Base-by-base conservation (phyloP, 2,797 vertebrate genomes). In the Limosa lapponica region DNA sequence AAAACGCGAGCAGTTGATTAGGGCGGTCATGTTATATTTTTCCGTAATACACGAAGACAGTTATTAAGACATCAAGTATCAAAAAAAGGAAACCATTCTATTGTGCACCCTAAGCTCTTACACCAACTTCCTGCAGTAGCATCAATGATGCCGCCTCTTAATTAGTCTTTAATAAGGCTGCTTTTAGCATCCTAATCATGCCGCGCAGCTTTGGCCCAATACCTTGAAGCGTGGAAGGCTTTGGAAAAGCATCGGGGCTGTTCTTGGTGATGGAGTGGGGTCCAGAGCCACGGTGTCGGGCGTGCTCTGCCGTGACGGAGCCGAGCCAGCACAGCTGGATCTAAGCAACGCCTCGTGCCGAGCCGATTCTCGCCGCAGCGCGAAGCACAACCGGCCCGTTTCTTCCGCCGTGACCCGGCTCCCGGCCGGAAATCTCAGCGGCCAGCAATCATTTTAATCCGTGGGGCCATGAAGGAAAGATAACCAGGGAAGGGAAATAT, bases 1-100 rank as follows among this genome's bases (percentile, higher is more conserved):
- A 82, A 44, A 77, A 70, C 14, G 39, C 57, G 75, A 28, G 66
- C 90, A 97, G 98, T 69, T 98, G 97, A 98, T 98, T 82, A 74
- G 82, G 89, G 84, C 24, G 5, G 89, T 64, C 57, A 36, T 18
- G 22, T 82, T 80, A 14, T 30, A 71, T 86, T 94, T 44, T 20
- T 55, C 82, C 64, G 32, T 57, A 81, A 83, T n/a, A 51, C 41
- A 43, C 0, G 4, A 61, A 90, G 92, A 86, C 89, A 91, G 91
- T 74, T 81, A 93, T 94, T 93, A 91, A 95, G 87, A 87, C 79
- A 89, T 87, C 87, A 83, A 74, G 71, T 25, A 82, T 57, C 80
- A 52, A 52, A 51, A 52, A 49, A 52, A 52, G 32, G 81, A 72
- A 94, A 61, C 30, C 37, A 41, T 71, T 58, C 81, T 64, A 73